Percentiles rank a stretch among this genome's conserved stretches.
phyloP scores from a whole-genome alignment of 2,888 invertebrate species.

The Caenorhabditis japonica region DNA sequence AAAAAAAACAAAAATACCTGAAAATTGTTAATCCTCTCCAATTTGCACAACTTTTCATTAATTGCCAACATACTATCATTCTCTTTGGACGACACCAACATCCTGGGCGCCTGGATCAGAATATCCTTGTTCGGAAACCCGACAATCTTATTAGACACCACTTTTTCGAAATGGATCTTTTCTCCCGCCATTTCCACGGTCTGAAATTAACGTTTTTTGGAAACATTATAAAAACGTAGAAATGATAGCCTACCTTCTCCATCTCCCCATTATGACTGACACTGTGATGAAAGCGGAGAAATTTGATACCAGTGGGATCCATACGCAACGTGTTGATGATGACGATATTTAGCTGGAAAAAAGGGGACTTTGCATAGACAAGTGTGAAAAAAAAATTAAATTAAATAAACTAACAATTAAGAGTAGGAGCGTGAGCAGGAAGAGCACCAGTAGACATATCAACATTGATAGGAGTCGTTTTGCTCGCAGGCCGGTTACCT shows the following conservation, averaged over 20 bases:
- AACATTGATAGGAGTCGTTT: slow-evolving; percentile 53
- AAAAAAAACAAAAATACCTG: slow-evolving; percentile 56
- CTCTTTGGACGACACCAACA: slow-evolving; percentile 64
- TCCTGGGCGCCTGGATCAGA: slow-evolving; percentile 63
- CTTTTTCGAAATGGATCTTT: slow-evolving; percentile 70
- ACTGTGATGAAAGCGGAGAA: slow-evolving; percentile 63
- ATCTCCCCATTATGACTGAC: slow-evolving; percentile 46
- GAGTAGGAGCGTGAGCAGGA: slow-evolving; percentile 63
- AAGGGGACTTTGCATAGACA: too few relatives aligned
- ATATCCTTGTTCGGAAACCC: slow-evolving; percentile 67
- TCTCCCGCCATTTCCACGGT: slow-evolving; percentile 74
- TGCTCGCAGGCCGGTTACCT: slow-evolving; percentile 54
- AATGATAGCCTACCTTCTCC: slow-evolving; percentile 46
- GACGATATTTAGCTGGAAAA: slow-evolving; percentile 68
- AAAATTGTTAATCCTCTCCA: slow-evolving; percentile 70
- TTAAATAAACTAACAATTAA: slow-evolving; percentile 60
- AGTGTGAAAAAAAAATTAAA: slow-evolving; percentile 3
- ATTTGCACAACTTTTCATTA: slow-evolving; percentile 68
- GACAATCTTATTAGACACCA: slow-evolving; percentile 68
- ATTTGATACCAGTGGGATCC: slow-evolving; percentile 68
- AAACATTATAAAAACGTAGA: not conserved
- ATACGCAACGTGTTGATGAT: slow-evolving; percentile 70
- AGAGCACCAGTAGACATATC: slow-evolving; percentile 45
- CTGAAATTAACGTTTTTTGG: slow-evolving; percentile 22
- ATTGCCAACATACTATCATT: slow-evolving; percentile 66